Evolutionary conservation across 1,140 invertebrate genomes (phyloP).

Genomic region (Cephus cinctus): DNA sequence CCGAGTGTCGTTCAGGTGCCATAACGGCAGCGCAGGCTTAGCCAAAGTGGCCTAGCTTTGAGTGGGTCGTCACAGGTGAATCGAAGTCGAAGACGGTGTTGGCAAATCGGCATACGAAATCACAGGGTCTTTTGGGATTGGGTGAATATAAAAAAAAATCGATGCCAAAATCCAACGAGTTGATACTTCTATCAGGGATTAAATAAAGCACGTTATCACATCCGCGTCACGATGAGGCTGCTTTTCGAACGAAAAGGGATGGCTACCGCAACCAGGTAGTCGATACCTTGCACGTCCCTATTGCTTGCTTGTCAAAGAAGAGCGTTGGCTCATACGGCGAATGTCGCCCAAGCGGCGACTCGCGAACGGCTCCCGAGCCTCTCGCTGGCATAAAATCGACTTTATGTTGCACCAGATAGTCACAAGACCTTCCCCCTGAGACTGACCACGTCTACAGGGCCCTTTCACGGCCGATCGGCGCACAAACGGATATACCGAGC

Average conservation of each 20-base stretch:
- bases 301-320: constrained; percentile 34
- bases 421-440: background rate
- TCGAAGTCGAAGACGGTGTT: too few species aligned
- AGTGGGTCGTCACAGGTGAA: background rate
- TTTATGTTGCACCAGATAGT: background rate
- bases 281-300: too few species aligned
- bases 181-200: too few species aligned
- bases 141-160: too few species aligned
- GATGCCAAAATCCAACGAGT: too few species aligned
- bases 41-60: constrained; percentile 10
- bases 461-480: constrained; percentile 1
- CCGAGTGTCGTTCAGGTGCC: constrained; percentile 36
- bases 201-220: constrained; percentile 20
- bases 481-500: constrained; percentile 21
- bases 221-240: constrained; percentile 24
- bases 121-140: too few species aligned
- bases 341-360: constrained; percentile 32
- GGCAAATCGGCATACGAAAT: too few species aligned
- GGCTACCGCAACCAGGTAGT: too few species aligned
- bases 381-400: constrained; percentile 25
- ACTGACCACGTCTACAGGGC: too few species aligned
- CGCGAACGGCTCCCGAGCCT: constrained; percentile 14
- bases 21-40: constrained; percentile 29
- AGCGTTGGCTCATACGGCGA: constrained; percentile 37
- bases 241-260: too few species aligned